Conservation (phyloP, 2,797 vertebrate species). For the Pangasius mekongensis region DNA sequence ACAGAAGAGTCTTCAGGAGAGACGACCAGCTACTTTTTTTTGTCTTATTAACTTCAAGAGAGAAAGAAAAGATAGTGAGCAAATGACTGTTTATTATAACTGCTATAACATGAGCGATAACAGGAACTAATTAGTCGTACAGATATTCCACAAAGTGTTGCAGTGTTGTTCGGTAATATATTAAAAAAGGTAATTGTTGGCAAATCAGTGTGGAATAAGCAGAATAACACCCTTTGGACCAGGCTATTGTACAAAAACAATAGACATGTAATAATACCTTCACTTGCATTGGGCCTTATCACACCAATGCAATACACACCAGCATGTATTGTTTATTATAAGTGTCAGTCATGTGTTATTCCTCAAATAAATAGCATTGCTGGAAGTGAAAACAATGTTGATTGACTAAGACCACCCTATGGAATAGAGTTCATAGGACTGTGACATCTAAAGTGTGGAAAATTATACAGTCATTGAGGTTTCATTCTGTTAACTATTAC, state of each 20-base stretch:
- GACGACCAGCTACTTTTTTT: not conserved
- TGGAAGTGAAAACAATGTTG: slow-evolving; percentile 40
- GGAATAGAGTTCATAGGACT: slow-evolving; percentile 38
- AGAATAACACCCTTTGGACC: not conserved
- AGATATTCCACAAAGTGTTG: not conserved
- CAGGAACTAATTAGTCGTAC: not conserved
- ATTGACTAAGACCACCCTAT: slow-evolving; percentile 23
- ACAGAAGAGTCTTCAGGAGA: not conserved
- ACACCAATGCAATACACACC: not conserved
- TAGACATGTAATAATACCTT: not conserved
- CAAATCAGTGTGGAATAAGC: not conserved
- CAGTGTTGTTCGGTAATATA: not conserved
- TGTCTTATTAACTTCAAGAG: not conserved
- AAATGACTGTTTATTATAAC: not conserved
- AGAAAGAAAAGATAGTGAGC: not conserved
- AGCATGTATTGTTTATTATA: not conserved
- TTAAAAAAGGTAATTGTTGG: not conserved
- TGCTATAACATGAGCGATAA: not conserved
- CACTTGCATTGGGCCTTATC: not conserved
- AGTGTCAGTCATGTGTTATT: not conserved
- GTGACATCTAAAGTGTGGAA: slow-evolving; percentile 49
- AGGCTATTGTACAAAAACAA: not conserved
- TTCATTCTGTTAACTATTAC: slow-evolving; percentile 36
- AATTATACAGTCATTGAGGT: slow-evolving; percentile 39
- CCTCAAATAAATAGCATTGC: not conserved